These are phyloP conservation scores for Pseudolaguvia tuberculata DNA, from an alignment of 2,113 vertebrate genomes.

Conservation along the genomic window DNA sequence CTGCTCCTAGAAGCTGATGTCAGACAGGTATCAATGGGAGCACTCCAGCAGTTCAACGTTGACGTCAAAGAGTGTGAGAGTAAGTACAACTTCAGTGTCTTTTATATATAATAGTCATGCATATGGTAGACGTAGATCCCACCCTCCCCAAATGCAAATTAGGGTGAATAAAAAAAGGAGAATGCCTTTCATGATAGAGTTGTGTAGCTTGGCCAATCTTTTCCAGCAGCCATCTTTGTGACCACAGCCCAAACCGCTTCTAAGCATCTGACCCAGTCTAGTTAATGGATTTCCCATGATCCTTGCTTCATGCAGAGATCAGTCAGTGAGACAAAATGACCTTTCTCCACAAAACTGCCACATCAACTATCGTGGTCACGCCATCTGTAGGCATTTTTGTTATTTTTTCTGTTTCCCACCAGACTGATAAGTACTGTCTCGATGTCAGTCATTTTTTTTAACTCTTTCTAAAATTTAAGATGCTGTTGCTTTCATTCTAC, in stretches of 20 bases:
- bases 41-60: conserved; percentile 88
- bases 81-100: conserved; percentile 63
- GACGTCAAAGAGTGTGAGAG: conserved; percentile 93
- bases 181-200: conserved; percentile 32
- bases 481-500: conserved; percentile 14
- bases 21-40: conserved; percentile 87
- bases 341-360: conserved; percentile 7
- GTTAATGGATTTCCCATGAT: conserved; percentile 47
- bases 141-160: conserved; percentile 15
- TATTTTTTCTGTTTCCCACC: conserved; percentile 19
- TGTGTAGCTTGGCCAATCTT: conserved; percentile 14
- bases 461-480: background rate
- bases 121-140: conserved; percentile 1
- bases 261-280: conserved; percentile 15
- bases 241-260: conserved; percentile 39
- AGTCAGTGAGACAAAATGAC: conserved; percentile 20
- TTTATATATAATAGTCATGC: background rate
- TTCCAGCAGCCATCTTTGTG: conserved; percentile 17
- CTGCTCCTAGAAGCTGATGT: conserved; percentile 87
- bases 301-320: conserved; percentile 25
- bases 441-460: background rate
- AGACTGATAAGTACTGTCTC: conserved; percentile 4
- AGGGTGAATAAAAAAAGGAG: conserved; percentile 21
- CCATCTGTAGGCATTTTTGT: conserved; percentile 15
- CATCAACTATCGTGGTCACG: conserved; percentile 21